Base-by-base conservation (phyloP, 1,140 invertebrate species). In the Octopus bimaculoides region DNA sequence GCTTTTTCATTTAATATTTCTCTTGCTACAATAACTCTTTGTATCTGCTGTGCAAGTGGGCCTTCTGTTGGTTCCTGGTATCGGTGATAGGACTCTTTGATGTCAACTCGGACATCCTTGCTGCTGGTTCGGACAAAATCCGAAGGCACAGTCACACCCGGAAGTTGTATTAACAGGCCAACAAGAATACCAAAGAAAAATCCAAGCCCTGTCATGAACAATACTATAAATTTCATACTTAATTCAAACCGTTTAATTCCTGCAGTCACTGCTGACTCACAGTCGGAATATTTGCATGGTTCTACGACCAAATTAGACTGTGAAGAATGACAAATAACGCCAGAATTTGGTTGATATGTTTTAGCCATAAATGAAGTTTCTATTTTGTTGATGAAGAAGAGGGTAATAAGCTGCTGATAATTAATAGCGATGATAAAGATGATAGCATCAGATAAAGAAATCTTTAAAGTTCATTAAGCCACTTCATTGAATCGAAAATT, bases 161-260 rank as follows among this genome's bases (percentile, higher is more conserved):
- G 88, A 41, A 89, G 81, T 77, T 88, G 88, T 26, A 89, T 77
- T 5, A 89, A 78, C 54, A 89, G 82, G 52, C 88, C 88, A 52
- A 87, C 82, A 52, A 89, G 82, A 52, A 88, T 80, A 9, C 87
- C 88, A 9, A 88, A 77, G 17, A 84, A 86, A 79, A 89, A 89
- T 66, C 84, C 85, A 53, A 89, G 82, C 55, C 88, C 87, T 66
- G 84, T 83, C 88, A 88, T 89, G 66, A 85, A 82, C 52, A 84
- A 69, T 55, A 83, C 78, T 17, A 82, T 80, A 17, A 79, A 77
- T 80, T 79, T 83, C 84, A 85, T 86, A 77, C 14, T 10, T 77
- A 71, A 75, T 53, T 52, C 77, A 54, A 78, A 75, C 41, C 56
- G 52, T 54, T 41, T 41, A 41, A 41, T 41, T 41, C 1, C 26